Base-by-base conservation (phyloP, 2,797 vertebrate genomes). In the Anguilla anguilla region DNA sequence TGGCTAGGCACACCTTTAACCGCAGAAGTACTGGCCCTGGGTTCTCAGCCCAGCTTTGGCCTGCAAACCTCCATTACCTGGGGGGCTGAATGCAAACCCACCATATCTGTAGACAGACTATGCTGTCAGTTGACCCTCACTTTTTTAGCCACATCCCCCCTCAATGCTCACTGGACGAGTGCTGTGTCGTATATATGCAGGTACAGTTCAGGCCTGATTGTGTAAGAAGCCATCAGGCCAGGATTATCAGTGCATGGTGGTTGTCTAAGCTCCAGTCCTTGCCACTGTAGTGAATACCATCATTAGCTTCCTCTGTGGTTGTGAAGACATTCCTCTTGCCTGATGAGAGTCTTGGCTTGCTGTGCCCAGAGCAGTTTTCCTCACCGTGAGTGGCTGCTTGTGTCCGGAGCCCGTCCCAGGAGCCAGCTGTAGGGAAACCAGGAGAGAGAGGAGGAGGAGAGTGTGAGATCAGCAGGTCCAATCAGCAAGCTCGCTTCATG, bases 201-300 rank as follows among this genome's bases (percentile, higher is more conserved):
- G 91, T 59, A 87, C 88, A 88, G 82, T 0, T 22, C 15, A 84
- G 87, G 89, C 46, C 28, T 82, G 83, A 77, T 89, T 87, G 88
- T 90, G 46, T 87, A 85, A 53, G 90, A 49, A 88, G 79, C 6
- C 88, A 89, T 39, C 85, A 90, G 90, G 85, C 84, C 15, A 10
- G 86, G 49, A 90, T 91, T 89, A 87, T 83, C 87, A 85, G 74
- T 86, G 46, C 84, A 89, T 74, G 31, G 88, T 51, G 88, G 59
- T 13, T 91, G 91, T 93, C 90, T 90, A 87, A 91, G 91, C 92
- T 90, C 35, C 59, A 15, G 88, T 89, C 72, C 51, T 46, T 51
- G 51, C 51, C 91, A 90, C 87, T 61, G 10, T 0, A 81, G 57
- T 9, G 86, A 88, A 61, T 11, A 9, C 53, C 84, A 2, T 83